Evolutionary conservation across 2,888 invertebrate genomes (phyloP).

Genomic region (Rotaria socialis): DNA sequence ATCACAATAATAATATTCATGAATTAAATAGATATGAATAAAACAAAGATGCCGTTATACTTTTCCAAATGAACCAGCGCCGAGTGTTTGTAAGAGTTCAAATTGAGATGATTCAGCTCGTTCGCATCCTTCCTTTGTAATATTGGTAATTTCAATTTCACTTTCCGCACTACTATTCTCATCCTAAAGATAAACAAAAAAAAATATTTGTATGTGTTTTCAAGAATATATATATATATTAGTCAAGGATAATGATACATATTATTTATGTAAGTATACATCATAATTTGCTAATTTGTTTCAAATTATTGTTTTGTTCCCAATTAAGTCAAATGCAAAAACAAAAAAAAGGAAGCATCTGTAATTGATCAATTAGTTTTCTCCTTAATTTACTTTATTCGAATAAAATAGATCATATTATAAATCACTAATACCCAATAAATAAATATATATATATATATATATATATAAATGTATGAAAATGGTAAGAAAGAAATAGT

Average conservation of each 20-base stretch:
- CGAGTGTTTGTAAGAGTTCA: constrained; percentile 92
- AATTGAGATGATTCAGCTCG: constrained; percentile 93
- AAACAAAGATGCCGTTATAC: constrained; percentile 61
- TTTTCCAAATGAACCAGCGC: constrained; percentile 94
- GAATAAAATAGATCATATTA: too few relatives aligned
- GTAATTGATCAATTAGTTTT: background rate
- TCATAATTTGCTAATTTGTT: background rate
- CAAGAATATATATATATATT: background rate
- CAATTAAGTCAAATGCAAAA: too few relatives aligned
- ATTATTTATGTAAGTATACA: background rate
- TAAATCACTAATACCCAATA: too few relatives aligned
- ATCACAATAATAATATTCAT: too few relatives aligned
- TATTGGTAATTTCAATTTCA: constrained; percentile 84
- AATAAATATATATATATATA: background rate
- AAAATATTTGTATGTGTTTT: background rate
- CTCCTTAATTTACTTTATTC: too few relatives aligned
- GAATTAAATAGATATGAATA: too few relatives aligned
- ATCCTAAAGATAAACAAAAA: background rate
- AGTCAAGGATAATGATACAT: background rate
- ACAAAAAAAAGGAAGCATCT: background rate
- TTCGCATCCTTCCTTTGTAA: constrained; percentile 85
- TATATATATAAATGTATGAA: background rate
- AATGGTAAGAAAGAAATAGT: background rate
- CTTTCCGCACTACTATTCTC: constrained; percentile 53
- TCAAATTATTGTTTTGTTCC: background rate